phyloP scores from a whole-genome alignment of 2,113 vertebrate genomes.

The Zapornia atra region DNA sequence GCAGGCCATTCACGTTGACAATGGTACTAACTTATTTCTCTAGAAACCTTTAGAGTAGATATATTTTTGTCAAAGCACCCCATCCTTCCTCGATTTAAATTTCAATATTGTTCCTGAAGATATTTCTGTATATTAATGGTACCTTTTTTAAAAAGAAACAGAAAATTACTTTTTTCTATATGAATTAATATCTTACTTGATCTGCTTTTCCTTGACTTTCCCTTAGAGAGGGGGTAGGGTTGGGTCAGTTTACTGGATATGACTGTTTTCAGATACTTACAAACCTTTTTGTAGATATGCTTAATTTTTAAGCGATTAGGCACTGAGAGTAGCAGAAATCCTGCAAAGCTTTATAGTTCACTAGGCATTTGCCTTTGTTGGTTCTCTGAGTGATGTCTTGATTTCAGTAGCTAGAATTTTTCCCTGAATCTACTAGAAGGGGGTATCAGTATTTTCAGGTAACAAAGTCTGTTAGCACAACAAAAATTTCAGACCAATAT shows the following conservation, averaged over 20 bases:
- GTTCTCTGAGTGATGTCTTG: slow-evolving; percentile 76
- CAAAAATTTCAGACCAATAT: slow-evolving; percentile 79
- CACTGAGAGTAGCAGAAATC: slow-evolving; percentile 88
- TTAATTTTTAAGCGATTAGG: slow-evolving; percentile 89
- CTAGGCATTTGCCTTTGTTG: slow-evolving; percentile 69
- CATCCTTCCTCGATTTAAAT: slow-evolving; percentile 75
- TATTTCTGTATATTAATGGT: slow-evolving; percentile 85
- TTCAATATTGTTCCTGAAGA: slow-evolving; percentile 83
- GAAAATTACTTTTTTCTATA: slow-evolving; percentile 83
- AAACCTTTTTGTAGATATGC: slow-evolving; percentile 86
- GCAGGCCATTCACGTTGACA: slow-evolving; percentile 81
- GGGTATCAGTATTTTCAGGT: slow-evolving; percentile 91
- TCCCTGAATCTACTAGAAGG: slow-evolving; percentile 83
- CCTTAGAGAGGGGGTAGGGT: slow-evolving; percentile 77
- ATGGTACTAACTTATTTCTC: slow-evolving; percentile 81
- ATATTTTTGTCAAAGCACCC: slow-evolving; percentile 81
- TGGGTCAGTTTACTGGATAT: slow-evolving; percentile 88
- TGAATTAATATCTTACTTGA: slow-evolving; percentile 84
- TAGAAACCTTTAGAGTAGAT: slow-evolving; percentile 78
- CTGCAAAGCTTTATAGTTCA: slow-evolving; percentile 87
- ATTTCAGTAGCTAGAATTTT: slow-evolving; percentile 79
- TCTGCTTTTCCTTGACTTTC: slow-evolving; percentile 83
- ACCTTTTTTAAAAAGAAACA: slow-evolving; percentile 82
- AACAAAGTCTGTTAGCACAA: slow-evolving; percentile 90
- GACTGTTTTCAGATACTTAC: slow-evolving; percentile 90